phyloP scores from a whole-genome alignment of 1,140 invertebrate species.

The Orchestia grillus region DNA sequence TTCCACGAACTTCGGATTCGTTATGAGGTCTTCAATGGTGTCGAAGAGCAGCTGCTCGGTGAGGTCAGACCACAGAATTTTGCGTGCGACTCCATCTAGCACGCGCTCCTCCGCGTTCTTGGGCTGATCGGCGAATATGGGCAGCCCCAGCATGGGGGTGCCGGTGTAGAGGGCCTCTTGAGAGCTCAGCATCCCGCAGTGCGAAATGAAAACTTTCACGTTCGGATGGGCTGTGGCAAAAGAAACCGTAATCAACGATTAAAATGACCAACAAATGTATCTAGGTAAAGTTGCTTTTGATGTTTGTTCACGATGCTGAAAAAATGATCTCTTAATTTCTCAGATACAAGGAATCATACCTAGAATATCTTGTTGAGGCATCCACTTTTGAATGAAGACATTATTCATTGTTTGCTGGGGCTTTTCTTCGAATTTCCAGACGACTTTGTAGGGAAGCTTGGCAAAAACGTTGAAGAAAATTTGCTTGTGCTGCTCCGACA shows the following conservation, averaged over 20 bases:
- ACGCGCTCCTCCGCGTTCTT: not conserved
- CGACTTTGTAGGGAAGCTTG: not conserved
- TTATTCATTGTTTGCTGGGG: constrained; percentile 3
- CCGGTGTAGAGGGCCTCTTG: not conserved
- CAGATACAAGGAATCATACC: constrained; percentile 54
- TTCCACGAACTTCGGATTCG: not conserved
- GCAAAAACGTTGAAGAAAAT: not conserved
- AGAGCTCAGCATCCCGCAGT: not conserved
- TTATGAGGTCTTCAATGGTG: not conserved
- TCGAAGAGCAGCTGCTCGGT: not conserved
- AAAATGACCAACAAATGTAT: no score
- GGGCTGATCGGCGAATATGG: not conserved
- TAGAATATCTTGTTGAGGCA: constrained; percentile 71
- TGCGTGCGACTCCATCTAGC: not conserved
- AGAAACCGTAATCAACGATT: not conserved
- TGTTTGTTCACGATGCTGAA: no score
- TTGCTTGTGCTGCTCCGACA: constrained; percentile 60
- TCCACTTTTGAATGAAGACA: constrained; percentile 66
- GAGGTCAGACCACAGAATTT: not conserved
- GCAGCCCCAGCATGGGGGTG: not conserved
- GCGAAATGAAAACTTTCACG: not conserved
- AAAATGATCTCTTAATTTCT: no score
- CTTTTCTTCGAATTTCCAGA: constrained; percentile 57
- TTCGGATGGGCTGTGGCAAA: not conserved
- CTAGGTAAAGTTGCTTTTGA: no score